Conservation (phyloP, 2,113 vertebrate genomes). For the Oncorhynchus kisutch region DNA sequence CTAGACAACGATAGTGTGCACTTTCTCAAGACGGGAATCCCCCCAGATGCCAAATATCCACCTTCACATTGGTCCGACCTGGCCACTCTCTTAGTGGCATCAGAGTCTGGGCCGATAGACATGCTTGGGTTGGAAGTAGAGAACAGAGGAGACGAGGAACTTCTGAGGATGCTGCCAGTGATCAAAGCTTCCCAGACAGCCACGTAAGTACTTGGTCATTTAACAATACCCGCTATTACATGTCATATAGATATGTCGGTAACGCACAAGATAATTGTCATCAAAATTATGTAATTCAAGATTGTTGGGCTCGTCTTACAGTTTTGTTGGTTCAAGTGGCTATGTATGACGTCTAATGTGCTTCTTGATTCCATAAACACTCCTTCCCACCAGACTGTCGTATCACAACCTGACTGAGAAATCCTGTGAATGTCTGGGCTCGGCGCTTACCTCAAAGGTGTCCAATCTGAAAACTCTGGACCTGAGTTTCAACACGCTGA, state of each 20-base stretch:
- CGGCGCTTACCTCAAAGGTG: slow-evolving; percentile 24
- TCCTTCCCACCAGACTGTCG: slow-evolving; percentile 30
- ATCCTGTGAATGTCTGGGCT: slow-evolving; percentile 38
- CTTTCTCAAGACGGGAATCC: not conserved
- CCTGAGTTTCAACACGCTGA: slow-evolving; percentile 56
- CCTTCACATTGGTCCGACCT: slow-evolving; percentile 14
- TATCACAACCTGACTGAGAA: slow-evolving; percentile 56
- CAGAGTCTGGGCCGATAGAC: slow-evolving; percentile 21
- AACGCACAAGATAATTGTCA: too few relatives aligned
- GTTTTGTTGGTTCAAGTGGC: not conserved
- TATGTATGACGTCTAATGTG: not conserved
- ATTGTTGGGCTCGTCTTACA: not conserved
- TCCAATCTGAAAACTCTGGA: slow-evolving; percentile 51
- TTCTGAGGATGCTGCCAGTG: slow-evolving; percentile 35
- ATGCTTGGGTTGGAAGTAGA: slow-evolving; percentile 35
- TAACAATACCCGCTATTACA: not conserved
- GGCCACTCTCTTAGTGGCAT: not conserved
- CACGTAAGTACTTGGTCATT: slow-evolving; percentile 10
- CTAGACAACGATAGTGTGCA: slow-evolving; percentile 29
- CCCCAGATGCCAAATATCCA: not conserved
- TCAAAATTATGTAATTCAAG: not conserved
- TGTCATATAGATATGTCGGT: not conserved
- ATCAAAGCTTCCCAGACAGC: slow-evolving; percentile 10
- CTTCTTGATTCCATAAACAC: not conserved
- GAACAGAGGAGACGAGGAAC: slow-evolving; percentile 23